These are phyloP conservation scores for Varanus salvator DNA, from an alignment of 2,113 vertebrate genomes.

Conservation along the genomic window DNA sequence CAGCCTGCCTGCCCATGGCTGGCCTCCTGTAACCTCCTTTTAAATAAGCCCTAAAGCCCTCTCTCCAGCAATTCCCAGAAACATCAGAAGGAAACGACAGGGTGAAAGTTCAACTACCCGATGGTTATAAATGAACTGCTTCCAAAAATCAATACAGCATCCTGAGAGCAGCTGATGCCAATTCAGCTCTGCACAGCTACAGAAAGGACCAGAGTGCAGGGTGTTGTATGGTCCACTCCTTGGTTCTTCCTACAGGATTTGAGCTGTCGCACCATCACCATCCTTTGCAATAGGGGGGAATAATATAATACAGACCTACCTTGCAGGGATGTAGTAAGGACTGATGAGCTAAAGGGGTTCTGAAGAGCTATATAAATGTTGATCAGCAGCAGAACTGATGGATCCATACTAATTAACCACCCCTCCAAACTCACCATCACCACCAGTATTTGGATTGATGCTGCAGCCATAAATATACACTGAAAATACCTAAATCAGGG, in stretches of 20 bases:
- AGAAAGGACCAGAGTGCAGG: not conserved
- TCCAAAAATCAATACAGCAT: slow-evolving; percentile 36
- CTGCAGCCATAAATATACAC: not conserved
- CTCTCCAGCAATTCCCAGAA: slow-evolving; percentile 44
- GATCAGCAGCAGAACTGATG: too few relatives aligned
- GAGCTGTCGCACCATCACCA: not conserved
- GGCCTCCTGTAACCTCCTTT: slow-evolving; percentile 13
- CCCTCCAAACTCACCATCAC: too few relatives aligned
- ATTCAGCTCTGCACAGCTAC: slow-evolving; percentile 1
- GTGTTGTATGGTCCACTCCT: not conserved
- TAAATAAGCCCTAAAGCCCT: slow-evolving; percentile 29
- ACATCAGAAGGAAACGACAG: slow-evolving; percentile 33
- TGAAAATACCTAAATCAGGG: not conserved
- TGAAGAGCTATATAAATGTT: not conserved
- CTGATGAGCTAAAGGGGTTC: not conserved
- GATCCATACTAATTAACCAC: not conserved
- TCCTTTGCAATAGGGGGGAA: not conserved
- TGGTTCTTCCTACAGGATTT: not conserved
- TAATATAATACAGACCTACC: not conserved
- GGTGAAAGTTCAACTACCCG: slow-evolving; percentile 47
- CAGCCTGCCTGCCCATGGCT: not conserved
- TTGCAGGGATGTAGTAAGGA: not conserved
- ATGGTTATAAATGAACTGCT: slow-evolving; percentile 44
- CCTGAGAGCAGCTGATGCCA: slow-evolving; percentile 25
- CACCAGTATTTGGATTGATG: not conserved